A percentile compares a stretch with the other conserved stretches of the same genome.
Conservation (phyloP, 1,140 invertebrate species). For the Aphaenogaster floridana region DNA sequence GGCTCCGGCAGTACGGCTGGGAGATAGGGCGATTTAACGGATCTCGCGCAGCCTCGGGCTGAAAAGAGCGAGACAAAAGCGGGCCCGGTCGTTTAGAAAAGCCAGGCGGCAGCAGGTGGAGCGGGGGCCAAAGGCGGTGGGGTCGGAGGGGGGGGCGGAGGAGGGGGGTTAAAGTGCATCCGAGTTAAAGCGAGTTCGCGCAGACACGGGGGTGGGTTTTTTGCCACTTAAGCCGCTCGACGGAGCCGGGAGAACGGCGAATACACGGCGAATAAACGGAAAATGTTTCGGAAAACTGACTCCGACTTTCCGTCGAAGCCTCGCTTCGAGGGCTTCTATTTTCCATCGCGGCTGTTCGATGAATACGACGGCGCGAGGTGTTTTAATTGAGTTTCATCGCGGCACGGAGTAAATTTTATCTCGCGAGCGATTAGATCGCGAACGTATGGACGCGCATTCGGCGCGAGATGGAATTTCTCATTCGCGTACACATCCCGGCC, state of each 20-base stretch:
- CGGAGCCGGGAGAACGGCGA: constrained; percentile 18
- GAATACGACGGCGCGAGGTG: not conserved
- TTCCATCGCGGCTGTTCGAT: constrained; percentile 22
- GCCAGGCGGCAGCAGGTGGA: constrained; percentile 20
- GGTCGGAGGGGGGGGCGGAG: not conserved
- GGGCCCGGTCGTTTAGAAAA: constrained; percentile 41
- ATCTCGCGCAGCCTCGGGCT: constrained; percentile 43
- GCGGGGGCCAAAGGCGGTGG: not conserved
- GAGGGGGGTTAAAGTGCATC: constrained; percentile 57
- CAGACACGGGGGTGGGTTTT: constrained; percentile 37
- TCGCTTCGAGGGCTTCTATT: not conserved
- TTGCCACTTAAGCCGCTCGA: constrained; percentile 60
- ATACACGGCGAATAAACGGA: constrained; percentile 40
- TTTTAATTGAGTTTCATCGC: constrained; percentile 58
- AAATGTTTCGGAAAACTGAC: constrained; percentile 59
- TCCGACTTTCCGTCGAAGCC: not conserved
- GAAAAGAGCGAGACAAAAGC: constrained; percentile 61
- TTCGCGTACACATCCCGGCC: not conserved
- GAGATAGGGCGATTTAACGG: constrained; percentile 60
- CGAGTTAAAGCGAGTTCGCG: constrained; percentile 61
- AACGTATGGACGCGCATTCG: not conserved
- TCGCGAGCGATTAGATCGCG: constrained; percentile 51
- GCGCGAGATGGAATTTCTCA: constrained; percentile 27
- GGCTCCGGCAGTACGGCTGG: constrained; percentile 12
- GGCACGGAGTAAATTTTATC: constrained; percentile 15